phyloP scores from a whole-genome alignment of 2,113 vertebrate species.

The Anarrhichthys ocellatus region DNA sequence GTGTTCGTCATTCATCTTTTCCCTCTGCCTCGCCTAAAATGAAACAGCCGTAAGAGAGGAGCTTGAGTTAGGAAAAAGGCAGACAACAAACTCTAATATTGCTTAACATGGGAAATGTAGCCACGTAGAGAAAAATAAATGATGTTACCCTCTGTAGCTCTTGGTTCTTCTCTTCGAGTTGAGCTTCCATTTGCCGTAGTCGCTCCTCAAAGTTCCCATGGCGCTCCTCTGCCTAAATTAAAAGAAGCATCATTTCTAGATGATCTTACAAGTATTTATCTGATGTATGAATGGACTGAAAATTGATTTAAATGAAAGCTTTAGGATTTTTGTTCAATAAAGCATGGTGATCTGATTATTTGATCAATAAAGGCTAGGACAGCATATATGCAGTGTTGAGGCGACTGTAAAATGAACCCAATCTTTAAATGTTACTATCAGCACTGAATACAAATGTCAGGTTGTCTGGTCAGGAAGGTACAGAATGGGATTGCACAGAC shows the following conservation, averaged over 20 bases:
- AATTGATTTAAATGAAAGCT: neutral
- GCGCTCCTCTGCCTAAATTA: slow-evolving; percentile 89
- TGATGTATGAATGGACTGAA: neutral
- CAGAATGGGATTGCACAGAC: neutral
- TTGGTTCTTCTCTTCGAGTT: slow-evolving; percentile 94
- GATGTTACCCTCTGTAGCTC: slow-evolving; percentile 90
- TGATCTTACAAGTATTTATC: neutral
- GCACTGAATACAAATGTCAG: neutral
- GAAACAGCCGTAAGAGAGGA: neutral
- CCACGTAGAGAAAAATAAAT: neutral
- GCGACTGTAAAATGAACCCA: neutral
- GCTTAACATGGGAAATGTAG: neutral
- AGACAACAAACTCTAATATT: neutral
- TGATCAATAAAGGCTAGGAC: neutral
- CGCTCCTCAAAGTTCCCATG: slow-evolving; percentile 95
- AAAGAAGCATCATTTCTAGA: neutral
- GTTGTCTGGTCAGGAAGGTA: neutral
- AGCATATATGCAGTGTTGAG: neutral
- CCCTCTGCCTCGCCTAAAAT: slow-evolving; percentile 90
- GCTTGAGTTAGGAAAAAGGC: neutral
- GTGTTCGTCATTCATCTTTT: slow-evolving; percentile 96
- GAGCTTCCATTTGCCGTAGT: slow-evolving; percentile 91
- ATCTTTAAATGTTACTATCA: neutral
- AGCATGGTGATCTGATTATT: neutral
- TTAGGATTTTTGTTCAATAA: neutral